phyloP scores from a whole-genome alignment of 1,140 invertebrate genomes.

The Scaptomyza pallida region DNA sequence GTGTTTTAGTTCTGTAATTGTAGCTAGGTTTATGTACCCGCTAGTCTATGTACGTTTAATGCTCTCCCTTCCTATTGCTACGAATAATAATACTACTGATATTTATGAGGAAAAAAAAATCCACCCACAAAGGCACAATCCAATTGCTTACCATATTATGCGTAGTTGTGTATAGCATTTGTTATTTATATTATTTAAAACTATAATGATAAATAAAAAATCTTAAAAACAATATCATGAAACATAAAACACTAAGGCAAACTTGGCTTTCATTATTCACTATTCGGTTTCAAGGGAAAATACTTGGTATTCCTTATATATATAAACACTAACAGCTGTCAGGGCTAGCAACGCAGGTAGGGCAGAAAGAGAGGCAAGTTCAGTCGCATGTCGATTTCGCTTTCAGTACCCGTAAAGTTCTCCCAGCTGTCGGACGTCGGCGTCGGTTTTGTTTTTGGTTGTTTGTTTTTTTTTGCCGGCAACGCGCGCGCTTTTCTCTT shows the following conservation, averaged over 20 bases:
- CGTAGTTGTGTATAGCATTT: conserved; percentile 51
- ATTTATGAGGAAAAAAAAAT: conserved; percentile 79
- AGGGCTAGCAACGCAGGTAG: not conserved
- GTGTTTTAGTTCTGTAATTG: conserved; percentile 48
- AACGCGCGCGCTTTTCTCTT: conserved; percentile 32
- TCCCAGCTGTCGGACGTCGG: conserved; percentile 68
- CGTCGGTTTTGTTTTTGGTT: conserved; percentile 19
- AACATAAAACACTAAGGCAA: not conserved
- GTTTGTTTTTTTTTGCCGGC: conserved; percentile 40
- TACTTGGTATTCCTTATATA: not conserved
- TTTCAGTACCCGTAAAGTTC: conserved; percentile 59
- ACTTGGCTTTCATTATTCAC: not conserved
- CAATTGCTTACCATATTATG: conserved; percentile 33
- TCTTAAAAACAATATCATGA: too few relatives aligned
- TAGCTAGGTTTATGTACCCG: conserved; percentile 73
- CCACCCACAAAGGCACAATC: not conserved
- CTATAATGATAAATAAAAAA: conserved; percentile 39
- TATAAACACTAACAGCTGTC: conserved; percentile 10
- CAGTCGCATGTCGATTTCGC: conserved; percentile 1
- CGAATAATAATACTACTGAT: conserved; percentile 19
- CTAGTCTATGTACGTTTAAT: conserved; percentile 79
- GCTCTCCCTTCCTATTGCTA: conserved; percentile 35
- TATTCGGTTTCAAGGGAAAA: not conserved
- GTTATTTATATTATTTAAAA: conserved; percentile 78
- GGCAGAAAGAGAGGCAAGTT: not conserved